Evolutionary conservation across 2,888 invertebrate species (phyloP).

Genomic region (Miltochrista miniata): DNA sequence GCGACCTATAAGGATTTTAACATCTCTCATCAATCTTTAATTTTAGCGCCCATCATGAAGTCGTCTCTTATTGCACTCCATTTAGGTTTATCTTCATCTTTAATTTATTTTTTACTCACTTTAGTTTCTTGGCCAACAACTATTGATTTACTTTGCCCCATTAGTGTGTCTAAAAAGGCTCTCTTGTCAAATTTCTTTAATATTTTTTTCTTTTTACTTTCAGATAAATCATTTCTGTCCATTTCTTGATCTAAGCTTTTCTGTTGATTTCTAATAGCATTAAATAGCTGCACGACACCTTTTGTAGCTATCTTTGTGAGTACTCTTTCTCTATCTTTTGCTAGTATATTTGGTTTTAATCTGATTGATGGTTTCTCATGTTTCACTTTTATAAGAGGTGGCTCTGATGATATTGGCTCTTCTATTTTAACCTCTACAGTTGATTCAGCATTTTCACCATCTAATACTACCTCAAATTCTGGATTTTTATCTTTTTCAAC

Average conservation of each 20-base stretch:
- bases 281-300: constrained; percentile 96
- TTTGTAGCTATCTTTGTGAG: constrained; percentile 94
- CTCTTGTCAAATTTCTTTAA: constrained; percentile 90
- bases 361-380: constrained; percentile 86
- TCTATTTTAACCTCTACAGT: constrained; percentile 56
- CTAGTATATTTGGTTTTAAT: constrained; percentile 89
- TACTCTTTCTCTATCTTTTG: constrained; percentile 90
- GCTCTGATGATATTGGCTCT: constrained; percentile 45
- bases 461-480: constrained; percentile 88
- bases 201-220: constrained; percentile 89
- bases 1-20: too few species aligned
- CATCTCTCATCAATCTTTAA: constrained; percentile 98
- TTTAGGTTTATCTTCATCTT: constrained; percentile 69
- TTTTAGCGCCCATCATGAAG: constrained; percentile 94
- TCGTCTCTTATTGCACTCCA: constrained; percentile 91
- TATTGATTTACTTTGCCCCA: constrained; percentile 86
- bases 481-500: constrained; percentile 73
- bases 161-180: constrained; percentile 90
- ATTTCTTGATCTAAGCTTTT: constrained; percentile 88
- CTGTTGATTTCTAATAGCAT: constrained; percentile 94
- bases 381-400: constrained; percentile 74
- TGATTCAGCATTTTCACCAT: constrained; percentile 76
- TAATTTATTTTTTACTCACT: constrained; percentile 64
- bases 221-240: constrained; percentile 88
- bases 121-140: constrained; percentile 75